These are phyloP conservation scores for Chaitophorus viminalis DNA, from an alignment of 2,888 invertebrate genomes.

Conservation along the genomic window DNA sequence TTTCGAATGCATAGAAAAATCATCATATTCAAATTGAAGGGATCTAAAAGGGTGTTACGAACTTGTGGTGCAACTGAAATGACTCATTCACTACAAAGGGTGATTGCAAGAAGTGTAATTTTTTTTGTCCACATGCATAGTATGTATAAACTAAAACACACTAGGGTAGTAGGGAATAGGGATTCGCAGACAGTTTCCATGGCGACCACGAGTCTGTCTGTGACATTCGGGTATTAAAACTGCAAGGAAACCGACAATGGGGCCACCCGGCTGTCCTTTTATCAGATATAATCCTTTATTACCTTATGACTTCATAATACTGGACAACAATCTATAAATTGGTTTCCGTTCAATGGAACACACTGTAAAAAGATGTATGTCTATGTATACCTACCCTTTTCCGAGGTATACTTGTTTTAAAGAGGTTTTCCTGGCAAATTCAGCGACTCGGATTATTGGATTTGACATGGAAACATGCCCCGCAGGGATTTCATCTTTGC, in stretches of 20 bases:
- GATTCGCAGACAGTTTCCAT: conserved; percentile 57
- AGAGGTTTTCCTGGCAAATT: conserved; percentile 19
- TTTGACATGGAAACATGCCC: conserved; percentile 53
- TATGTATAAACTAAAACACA: conserved; percentile 46
- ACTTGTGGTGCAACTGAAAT: conserved; percentile 44
- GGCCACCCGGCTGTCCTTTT: conserved; percentile 42
- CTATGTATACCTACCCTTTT: not conserved
- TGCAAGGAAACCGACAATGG: conserved; percentile 31
- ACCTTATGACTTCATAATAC: conserved; percentile 40
- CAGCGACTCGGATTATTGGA: conserved; percentile 50
- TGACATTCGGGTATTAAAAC: conserved; percentile 55
- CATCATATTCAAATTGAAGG: conserved; percentile 51
- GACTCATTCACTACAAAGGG: conserved; percentile 58
- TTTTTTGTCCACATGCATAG: conserved; percentile 36
- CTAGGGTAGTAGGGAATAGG: conserved; percentile 51
- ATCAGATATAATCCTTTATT: conserved; percentile 53
- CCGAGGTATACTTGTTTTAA: conserved; percentile 11
- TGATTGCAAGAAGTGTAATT: conserved; percentile 48
- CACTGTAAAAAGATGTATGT: not conserved
- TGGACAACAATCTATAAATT: conserved; percentile 16
- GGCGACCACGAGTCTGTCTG: conserved; percentile 53
- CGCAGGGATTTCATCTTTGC: conserved; percentile 46
- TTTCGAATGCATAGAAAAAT: conserved; percentile 27
- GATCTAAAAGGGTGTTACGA: conserved; percentile 39
- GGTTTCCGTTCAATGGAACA: conserved; percentile 32